Percentiles rank a stretch among this genome's conserved stretches.
Evolutionary conservation across 2,113 vertebrate genomes (phyloP).

Genomic region (Pelmatolapia mariae): DNA sequence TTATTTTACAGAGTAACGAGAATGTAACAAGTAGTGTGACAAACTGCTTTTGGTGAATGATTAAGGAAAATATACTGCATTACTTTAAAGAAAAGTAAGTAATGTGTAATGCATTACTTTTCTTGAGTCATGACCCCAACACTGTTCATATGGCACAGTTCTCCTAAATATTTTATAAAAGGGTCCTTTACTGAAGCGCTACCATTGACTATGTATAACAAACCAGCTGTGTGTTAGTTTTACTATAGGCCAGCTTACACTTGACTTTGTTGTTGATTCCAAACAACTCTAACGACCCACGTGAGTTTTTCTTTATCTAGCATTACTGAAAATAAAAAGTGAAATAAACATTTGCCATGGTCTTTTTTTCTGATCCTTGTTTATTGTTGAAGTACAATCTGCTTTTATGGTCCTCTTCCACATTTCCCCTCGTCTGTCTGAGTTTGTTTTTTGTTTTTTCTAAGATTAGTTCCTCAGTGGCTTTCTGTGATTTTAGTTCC

Average conservation of each 20-base stretch:
- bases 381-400: background rate
- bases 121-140: background rate
- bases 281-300: background rate
- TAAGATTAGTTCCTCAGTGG: background rate
- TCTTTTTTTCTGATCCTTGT: background rate
- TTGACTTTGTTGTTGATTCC: background rate
- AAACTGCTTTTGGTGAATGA: background rate
- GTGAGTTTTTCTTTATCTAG: background rate
- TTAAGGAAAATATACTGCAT: background rate
- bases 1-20: background rate
- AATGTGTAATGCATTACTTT: background rate
- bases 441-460: background rate
- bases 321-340: background rate
- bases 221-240: background rate
- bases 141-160: background rate
- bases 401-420: background rate
- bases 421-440: background rate
- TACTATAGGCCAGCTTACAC: background rate
- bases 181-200: background rate
- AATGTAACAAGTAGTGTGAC: background rate
- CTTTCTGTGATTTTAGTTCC: background rate
- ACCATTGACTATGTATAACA: background rate
- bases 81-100: background rate
- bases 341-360: background rate
- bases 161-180: background rate